Evolutionary conservation across 2,888 invertebrate species (phyloP).

Genomic region (Tigriopus californicus): DNA sequence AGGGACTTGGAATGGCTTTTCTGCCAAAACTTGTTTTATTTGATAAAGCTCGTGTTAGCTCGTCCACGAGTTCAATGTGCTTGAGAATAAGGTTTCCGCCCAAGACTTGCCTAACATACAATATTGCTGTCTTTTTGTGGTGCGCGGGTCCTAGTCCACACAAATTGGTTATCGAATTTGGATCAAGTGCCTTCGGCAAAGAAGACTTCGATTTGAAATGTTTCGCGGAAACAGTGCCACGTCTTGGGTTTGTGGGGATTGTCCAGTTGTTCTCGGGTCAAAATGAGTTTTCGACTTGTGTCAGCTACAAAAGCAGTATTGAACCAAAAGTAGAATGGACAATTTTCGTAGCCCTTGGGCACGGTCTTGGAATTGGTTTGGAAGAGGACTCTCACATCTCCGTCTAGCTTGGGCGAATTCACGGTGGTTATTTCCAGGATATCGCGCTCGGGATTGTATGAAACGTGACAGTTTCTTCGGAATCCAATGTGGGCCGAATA

Average conservation of each 20-base stretch:
- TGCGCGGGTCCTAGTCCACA: too few species aligned
- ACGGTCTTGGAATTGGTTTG: slow-evolving; percentile 26
- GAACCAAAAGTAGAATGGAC: slow-evolving; percentile 35
- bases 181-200: slow-evolving; percentile 8
- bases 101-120: too few species aligned
- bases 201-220: slow-evolving; percentile 25
- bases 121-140: too few species aligned
- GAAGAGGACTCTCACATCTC: slow-evolving; percentile 30
- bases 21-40: too few species aligned
- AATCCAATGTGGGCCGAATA: slow-evolving; percentile 27
- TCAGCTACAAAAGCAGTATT: slow-evolving; percentile 31
- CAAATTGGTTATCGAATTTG: too few species aligned
- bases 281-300: slow-evolving; percentile 25
- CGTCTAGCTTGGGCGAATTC: slow-evolving; percentile 25
- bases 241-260: slow-evolving; percentile 32
- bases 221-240: slow-evolving; percentile 28
- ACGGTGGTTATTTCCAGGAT: slow-evolving; percentile 21
- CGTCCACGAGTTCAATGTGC: too few species aligned
- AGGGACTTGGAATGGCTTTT: too few species aligned
- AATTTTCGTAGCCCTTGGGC: slow-evolving; percentile 32
- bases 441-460: slow-evolving; percentile 21
- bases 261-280: slow-evolving; percentile 30
- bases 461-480: slow-evolving; percentile 28
- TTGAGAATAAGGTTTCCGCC: too few species aligned
- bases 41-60: too few species aligned